These are phyloP conservation scores for Rambutsinella grinnellia DNA, from an alignment of 2,888 invertebrate species.

Conservation along the genomic window DNA sequence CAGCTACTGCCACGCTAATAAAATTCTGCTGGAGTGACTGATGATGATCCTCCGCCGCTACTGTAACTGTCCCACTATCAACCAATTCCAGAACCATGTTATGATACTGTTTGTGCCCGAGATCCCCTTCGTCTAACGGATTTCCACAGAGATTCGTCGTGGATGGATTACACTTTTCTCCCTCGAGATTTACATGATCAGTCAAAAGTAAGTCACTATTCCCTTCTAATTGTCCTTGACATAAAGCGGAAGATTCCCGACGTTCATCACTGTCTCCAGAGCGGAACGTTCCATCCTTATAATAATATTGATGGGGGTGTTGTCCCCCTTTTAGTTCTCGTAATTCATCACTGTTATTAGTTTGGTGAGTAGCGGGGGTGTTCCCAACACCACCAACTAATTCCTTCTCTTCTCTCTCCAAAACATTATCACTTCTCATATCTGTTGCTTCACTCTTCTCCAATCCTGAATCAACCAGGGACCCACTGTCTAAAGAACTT, in stretches of 20 bases:
- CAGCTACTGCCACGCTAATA: not conserved
- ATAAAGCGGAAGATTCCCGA: constrained; percentile 32
- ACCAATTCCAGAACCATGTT: constrained; percentile 39
- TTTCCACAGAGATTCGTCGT: constrained; percentile 48
- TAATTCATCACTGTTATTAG: constrained; percentile 40
- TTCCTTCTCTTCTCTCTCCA: constrained; percentile 38
- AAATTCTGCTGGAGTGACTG: constrained; percentile 24
- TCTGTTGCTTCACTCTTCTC: constrained; percentile 54
- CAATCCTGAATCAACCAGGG: constrained; percentile 46
- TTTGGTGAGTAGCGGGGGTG: constrained; percentile 18
- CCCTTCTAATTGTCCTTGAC: constrained; percentile 49
- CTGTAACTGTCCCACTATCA: constrained; percentile 9
- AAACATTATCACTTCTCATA: constrained; percentile 44
- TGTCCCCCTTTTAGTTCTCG: constrained; percentile 7
- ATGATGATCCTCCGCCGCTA: constrained; percentile 29
- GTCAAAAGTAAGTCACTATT: constrained; percentile 52
- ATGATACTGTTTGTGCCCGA: constrained; percentile 27
- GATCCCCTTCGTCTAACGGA: constrained; percentile 25
- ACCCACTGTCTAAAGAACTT: constrained; percentile 47
- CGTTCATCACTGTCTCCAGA: constrained; percentile 37
- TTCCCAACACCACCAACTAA: constrained; percentile 6
- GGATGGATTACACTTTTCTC: constrained; percentile 40
- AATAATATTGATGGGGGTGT: constrained; percentile 10
- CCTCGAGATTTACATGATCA: constrained; percentile 48
- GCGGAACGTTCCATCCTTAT: not conserved